Conservation (phyloP, 2,113 vertebrate genomes). For the Erythrocebus patas region DNA sequence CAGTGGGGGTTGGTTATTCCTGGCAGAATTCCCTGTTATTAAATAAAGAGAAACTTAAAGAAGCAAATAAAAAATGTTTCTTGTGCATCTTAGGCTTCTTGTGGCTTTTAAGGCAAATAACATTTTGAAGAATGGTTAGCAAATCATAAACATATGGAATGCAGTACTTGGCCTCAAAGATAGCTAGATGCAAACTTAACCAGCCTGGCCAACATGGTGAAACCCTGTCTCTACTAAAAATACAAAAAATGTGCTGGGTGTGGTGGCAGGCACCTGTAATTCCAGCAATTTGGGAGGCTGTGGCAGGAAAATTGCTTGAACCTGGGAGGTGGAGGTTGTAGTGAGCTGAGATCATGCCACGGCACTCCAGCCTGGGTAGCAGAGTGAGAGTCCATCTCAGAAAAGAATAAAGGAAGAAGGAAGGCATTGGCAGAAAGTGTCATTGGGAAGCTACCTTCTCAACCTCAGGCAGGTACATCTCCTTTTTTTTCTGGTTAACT, state of each 20-base stretch:
- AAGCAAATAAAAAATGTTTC: not conserved
- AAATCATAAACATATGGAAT: not conserved
- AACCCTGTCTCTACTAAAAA: no score
- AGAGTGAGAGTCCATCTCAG: no score
- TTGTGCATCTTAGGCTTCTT: not conserved
- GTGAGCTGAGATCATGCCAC: no score
- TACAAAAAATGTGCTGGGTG: no score
- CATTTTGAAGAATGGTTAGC: not conserved
- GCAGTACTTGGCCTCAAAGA: not conserved
- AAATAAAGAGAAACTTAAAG: not conserved
- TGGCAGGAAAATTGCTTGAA: no score
- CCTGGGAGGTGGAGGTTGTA: no score
- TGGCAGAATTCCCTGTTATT: not conserved
- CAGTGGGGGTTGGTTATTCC: not conserved
- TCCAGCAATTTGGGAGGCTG: no score
- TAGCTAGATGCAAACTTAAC: not conserved
- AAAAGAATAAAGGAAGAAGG: no score
- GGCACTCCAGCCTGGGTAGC: no score
- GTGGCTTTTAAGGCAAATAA: not conserved
- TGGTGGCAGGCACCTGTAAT: no score
- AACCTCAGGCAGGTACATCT: not conserved
- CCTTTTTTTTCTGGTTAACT: no score
- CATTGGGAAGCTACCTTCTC: not conserved
- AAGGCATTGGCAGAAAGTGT: not conserved
- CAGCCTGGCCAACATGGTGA: no score